phyloP scores from a whole-genome alignment of 2,888 invertebrate genomes.

The Sinelater perroti region DNA sequence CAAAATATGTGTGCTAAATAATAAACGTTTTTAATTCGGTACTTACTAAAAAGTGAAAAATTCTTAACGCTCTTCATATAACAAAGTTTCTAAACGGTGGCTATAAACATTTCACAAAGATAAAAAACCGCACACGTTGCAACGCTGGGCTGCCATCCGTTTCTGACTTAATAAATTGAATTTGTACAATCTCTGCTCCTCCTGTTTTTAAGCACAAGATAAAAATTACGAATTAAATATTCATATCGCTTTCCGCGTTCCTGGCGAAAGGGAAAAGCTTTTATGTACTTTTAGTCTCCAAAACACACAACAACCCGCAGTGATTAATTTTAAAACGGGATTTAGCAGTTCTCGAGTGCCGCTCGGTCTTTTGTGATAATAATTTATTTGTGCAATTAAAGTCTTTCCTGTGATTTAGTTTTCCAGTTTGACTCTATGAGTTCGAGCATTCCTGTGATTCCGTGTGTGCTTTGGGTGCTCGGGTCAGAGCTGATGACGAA shows the following conservation, averaged over 20 bases:
- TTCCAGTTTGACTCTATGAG: constrained; percentile 1
- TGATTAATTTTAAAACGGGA: constrained; percentile 27
- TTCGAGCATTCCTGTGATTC: constrained; percentile 9
- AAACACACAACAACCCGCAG: constrained; percentile 23
- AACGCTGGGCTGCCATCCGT: too few species aligned
- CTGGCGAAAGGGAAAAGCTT: constrained; percentile 23
- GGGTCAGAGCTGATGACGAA: background rate
- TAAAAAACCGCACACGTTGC: too few species aligned
- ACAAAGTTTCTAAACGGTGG: too few species aligned
- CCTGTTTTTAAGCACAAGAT: constrained; percentile 4
- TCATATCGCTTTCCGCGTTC: constrained; percentile 25
- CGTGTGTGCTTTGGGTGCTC: background rate
- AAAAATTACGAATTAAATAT: constrained; percentile 28
- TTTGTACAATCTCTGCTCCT: background rate
- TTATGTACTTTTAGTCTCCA: constrained; percentile 26
- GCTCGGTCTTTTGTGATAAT: constrained; percentile 28
- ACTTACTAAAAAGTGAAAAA: too few species aligned
- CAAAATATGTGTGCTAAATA: too few species aligned
- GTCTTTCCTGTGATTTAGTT: constrained; percentile 27
- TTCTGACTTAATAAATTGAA: background rate
- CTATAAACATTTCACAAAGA: too few species aligned
- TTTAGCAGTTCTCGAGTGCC: constrained; percentile 18
- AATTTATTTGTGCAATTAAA: constrained; percentile 35
- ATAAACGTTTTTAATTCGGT: too few species aligned
- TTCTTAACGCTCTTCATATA: too few species aligned